These are phyloP conservation scores for Salvator merianae DNA, from an alignment of 2,113 vertebrate genomes.

Conservation along the genomic window DNA sequence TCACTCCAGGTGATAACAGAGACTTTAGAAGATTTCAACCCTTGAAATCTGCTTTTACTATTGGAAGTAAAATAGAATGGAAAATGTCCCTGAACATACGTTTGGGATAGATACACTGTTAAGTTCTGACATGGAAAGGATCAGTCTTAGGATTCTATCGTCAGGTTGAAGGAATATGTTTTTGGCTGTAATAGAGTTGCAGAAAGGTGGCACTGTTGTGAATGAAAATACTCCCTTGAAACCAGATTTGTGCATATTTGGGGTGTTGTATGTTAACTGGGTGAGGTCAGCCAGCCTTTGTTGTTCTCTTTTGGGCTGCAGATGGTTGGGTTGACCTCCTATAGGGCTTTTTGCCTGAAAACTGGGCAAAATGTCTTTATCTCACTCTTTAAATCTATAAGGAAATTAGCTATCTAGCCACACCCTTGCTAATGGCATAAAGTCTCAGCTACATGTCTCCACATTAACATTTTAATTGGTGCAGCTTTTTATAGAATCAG, in stretches of 20 bases:
- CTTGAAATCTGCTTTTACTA: not conserved
- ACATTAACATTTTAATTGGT: not conserved
- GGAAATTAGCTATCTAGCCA: not conserved
- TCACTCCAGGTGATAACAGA: not conserved
- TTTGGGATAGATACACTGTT: not conserved
- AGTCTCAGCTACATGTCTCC: not conserved
- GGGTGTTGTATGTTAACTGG: not conserved
- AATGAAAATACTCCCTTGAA: too few species aligned
- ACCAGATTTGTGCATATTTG: too few species aligned
- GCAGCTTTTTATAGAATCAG: not conserved
- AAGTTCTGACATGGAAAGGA: not conserved
- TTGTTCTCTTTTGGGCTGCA: not conserved
- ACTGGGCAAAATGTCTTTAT: not conserved
- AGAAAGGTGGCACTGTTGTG: too few species aligned
- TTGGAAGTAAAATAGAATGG: not conserved
- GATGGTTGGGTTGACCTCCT: not conserved
- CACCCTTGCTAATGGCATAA: not conserved
- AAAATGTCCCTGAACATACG: not conserved
- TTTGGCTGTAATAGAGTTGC: too few species aligned
- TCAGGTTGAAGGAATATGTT: too few species aligned
- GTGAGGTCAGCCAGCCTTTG: not conserved
- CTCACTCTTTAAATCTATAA: not conserved
- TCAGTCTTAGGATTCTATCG: too few species aligned
- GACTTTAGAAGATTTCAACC: not conserved
- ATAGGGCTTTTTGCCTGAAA: too few species aligned